A percentile compares a stretch with the other conserved stretches of the same genome.
These are phyloP conservation scores for Antigone vipio DNA, from an alignment of 2,113 vertebrate species.

Conservation along the genomic window DNA sequence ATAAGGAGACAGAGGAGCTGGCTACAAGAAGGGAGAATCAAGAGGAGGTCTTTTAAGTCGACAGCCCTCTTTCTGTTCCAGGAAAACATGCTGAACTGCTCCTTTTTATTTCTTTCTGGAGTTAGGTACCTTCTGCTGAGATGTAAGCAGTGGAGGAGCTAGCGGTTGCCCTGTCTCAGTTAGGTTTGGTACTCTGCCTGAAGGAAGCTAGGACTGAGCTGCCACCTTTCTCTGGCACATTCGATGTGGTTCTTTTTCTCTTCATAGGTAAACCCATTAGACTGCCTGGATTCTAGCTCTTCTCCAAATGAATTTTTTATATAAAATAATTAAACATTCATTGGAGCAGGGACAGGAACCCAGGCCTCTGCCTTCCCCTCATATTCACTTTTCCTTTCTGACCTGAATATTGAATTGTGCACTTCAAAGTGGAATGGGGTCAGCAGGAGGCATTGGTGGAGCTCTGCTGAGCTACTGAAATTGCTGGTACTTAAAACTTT, in stretches of 20 bases:
- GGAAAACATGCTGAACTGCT: background rate
- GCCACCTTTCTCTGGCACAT: background rate
- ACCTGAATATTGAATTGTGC: slow-evolving; percentile 21
- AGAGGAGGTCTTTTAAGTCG: background rate
- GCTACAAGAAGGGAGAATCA: background rate
- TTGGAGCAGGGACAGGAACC: background rate
- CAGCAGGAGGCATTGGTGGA: background rate
- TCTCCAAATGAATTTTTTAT: slow-evolving; percentile 49
- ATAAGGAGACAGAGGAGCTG: background rate
- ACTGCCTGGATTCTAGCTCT: background rate
- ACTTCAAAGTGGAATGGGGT: background rate
- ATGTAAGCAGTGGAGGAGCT: background rate
- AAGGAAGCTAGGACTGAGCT: background rate
- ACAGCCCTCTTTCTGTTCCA: background rate
- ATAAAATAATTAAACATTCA: slow-evolving; percentile 18
- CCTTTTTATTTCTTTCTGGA: background rate
- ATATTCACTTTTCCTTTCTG: slow-evolving; percentile 4
- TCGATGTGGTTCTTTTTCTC: background rate
- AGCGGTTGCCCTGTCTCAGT: background rate
- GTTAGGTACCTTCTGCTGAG: background rate
- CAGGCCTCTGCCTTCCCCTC: background rate
- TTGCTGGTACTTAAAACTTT: background rate
- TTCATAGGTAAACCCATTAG: background rate
- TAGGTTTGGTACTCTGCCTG: background rate
- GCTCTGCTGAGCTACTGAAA: background rate